phyloP scores from a whole-genome alignment of 2,888 invertebrate species.

The Beris chalybata region DNA sequence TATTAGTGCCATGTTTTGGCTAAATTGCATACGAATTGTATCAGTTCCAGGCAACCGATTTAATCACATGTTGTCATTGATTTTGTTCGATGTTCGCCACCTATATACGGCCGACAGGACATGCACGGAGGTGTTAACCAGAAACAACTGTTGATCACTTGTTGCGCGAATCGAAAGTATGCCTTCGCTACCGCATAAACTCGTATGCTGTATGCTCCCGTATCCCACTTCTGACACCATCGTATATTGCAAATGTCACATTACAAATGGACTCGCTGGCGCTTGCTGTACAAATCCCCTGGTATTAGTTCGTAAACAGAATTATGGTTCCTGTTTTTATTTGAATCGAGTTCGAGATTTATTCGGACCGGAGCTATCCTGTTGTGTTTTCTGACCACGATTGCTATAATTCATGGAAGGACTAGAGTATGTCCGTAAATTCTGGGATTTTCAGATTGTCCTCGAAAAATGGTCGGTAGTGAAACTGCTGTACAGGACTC shows the following conservation, averaged over 20 bases:
- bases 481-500: no score
- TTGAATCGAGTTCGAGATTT: no score
- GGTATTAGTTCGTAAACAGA: no score
- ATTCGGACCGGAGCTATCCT: no score
- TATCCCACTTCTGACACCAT: background rate
- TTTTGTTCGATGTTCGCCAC: constrained; percentile 18
- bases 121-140: constrained; percentile 21
- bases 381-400: no score
- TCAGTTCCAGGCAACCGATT: constrained; percentile 13
- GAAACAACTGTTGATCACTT: constrained; percentile 36
- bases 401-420: no score
- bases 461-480: no score
- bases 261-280: constrained; percentile 18
- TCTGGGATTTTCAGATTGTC: no score
- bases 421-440: no score
- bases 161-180: constrained; percentile 17
- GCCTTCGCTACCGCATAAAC: no score
- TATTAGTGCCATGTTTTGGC: constrained; percentile 4
- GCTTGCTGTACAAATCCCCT: background rate
- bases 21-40: constrained; percentile 23
- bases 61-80: constrained; percentile 14
- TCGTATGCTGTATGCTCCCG: constrained; percentile 1
- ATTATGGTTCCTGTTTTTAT: no score
- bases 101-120: background rate
- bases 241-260: constrained; percentile 22